Base-by-base conservation (phyloP, 2,888 invertebrate species). In the Theodoxus fluviatilis region DNA sequence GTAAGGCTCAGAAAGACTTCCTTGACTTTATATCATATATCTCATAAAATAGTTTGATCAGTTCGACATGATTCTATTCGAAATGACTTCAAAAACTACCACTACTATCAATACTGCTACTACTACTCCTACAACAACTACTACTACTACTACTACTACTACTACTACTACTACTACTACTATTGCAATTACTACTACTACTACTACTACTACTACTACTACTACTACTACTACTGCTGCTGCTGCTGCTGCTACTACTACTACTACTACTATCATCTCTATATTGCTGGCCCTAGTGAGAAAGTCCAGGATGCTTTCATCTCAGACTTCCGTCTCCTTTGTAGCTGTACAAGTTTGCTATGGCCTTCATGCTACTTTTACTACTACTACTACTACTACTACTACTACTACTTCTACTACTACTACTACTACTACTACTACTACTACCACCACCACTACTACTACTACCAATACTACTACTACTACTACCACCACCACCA, bases 231-330 rank as follows among this genome's bases (percentile, higher is more conserved):
- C 61, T 66, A 28, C 66, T 66, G 25, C 43, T 66, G 25, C 43
- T 66, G 25, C 43, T 66, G 25, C 43, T 66, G 40, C 22, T 66
- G 22, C 43, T 66, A 28, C 43, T 68, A 49, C 49, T 64, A 49
- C 63, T 64, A 49, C 49, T 65, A 28, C 40, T 70, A 38, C 65
- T 66, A 65, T 57, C 66, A 70, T 38, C 38, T 52, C 55, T 66
- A 66, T 70, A 66, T 57, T 70, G 55, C 65, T 70, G 57, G 40
- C 66, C 52, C 57, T 66, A 66, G 55, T 37, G n/a, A n/a, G n/a
- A n/a, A n/a, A n/a, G n/a, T n/a, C 22, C 43, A 38, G 1, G n/a
- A n/a, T n/a, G n/a, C n/a, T n/a, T n/a, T n/a, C n/a, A n/a, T n/a
- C n/a, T n/a, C n/a, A n/a, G n/a, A n/a, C n/a, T n/a, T n/a, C n/a